These are phyloP conservation scores for Orthosia cruda DNA, from an alignment of 2,888 invertebrate genomes.

Conservation along the genomic window DNA sequence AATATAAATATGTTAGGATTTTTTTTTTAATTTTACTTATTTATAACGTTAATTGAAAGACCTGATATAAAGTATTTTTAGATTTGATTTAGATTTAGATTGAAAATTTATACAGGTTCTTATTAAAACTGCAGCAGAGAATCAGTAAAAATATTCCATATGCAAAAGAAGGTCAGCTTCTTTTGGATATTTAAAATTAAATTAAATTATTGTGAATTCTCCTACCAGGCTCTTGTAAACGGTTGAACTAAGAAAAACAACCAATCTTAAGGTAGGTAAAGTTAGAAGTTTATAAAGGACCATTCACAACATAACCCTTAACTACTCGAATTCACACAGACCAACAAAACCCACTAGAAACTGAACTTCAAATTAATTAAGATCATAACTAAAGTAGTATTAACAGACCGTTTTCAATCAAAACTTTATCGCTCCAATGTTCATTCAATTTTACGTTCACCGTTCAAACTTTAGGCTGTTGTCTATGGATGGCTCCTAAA, in stretches of 20 bases:
- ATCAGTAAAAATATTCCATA: not conserved
- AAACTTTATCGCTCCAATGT: conserved; percentile 59
- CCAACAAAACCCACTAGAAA: conserved; percentile 32
- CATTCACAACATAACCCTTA: conserved; percentile 12
- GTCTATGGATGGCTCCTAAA: conserved; percentile 44
- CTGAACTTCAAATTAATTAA: conserved; percentile 51
- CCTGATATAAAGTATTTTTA: too few relatives aligned
- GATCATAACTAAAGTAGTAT: conserved; percentile 20
- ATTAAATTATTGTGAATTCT: not conserved
- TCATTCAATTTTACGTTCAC: conserved; percentile 59
- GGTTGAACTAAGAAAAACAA: conserved; percentile 1
- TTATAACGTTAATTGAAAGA: too few relatives aligned
- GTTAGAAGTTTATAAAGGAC: conserved; percentile 8
- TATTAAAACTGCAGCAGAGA: too few relatives aligned
- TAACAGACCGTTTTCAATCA: conserved; percentile 52
- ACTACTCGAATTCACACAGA: conserved; percentile 13
- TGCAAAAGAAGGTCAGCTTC: not conserved
- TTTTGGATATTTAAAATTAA: not conserved
- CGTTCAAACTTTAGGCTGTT: conserved; percentile 52
- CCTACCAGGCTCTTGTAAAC: not conserved
- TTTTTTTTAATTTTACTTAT: too few relatives aligned
- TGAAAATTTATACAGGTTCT: too few relatives aligned
- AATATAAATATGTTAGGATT: too few relatives aligned
- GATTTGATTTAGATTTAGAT: too few relatives aligned
- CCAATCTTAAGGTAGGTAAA: not conserved